Percentiles rank a stretch among this genome's conserved stretches.
Evolutionary conservation across 2,797 vertebrate genomes (phyloP).

Genomic region (Todus mexicanus): DNA sequence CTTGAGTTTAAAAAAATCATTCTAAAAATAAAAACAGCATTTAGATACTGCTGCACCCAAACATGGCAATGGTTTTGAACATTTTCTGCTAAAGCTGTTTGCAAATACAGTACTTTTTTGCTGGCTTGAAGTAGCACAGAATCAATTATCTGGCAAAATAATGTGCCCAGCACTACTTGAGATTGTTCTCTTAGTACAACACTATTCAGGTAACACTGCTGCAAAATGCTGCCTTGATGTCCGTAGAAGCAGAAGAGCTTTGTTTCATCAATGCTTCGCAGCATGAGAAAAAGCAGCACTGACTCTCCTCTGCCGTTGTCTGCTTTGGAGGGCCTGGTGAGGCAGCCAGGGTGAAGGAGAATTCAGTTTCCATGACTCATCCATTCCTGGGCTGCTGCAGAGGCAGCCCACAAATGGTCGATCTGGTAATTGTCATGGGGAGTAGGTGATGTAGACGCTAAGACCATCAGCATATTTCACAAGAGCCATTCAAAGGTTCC

Average conservation of each 20-base stretch:
- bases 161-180: not conserved
- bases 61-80: not conserved
- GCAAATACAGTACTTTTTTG: not conserved
- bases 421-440: slow-evolving; percentile 50
- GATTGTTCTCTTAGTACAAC: not conserved
- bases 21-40: not conserved
- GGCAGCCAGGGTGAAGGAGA: not conserved
- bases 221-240: not conserved
- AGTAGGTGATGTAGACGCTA: not conserved
- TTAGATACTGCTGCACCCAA: not conserved
- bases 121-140: not conserved
- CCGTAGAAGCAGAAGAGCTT: not conserved
- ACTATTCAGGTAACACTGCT: not conserved
- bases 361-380: slow-evolving; percentile 27
- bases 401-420: slow-evolving; percentile 25
- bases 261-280: not conserved
- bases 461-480: slow-evolving; percentile 45
- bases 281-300: not conserved
- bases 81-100: not conserved
- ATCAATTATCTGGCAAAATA: not conserved
- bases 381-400: not conserved
- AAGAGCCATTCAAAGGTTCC: not conserved
- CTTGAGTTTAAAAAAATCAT: not conserved
- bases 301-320: not conserved
- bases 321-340: not conserved